Percentiles rank a stretch among this genome's conserved stretches.
Conservation (phyloP, 2,113 vertebrate species). For the Pituophis catenifer region DNA sequence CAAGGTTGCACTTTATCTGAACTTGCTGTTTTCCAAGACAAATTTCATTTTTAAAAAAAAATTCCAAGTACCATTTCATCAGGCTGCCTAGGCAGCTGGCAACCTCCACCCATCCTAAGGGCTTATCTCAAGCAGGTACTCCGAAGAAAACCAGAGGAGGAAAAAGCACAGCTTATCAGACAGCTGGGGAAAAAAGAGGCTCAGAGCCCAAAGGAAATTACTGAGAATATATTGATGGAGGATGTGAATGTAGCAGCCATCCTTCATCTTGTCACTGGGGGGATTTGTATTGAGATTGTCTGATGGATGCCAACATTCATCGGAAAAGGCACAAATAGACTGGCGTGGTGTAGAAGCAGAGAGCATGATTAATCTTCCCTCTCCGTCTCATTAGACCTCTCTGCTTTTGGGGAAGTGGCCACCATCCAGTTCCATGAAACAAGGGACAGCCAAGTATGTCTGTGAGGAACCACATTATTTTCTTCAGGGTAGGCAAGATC, state of each 20-base stretch:
- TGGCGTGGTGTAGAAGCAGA: neutral
- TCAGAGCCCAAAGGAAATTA: neutral
- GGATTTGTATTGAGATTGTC: neutral
- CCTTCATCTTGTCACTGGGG: neutral
- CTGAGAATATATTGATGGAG: neutral
- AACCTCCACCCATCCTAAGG: neutral
- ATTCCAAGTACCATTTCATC: neutral
- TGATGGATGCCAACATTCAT: neutral
- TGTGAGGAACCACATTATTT: neutral
- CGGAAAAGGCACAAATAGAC: neutral
- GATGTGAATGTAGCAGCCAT: neutral
- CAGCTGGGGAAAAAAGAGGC: neutral
- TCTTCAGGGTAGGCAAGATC: neutral
- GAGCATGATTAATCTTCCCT: neutral
- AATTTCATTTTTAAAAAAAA: neutral
- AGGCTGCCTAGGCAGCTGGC: neutral
- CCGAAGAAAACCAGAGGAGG: neutral
- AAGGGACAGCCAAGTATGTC: neutral
- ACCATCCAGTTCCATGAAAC: neutral
- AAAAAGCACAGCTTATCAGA: neutral
- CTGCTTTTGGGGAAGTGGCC: neutral
- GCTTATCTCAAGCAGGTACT: neutral
- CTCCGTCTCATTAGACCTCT: neutral
- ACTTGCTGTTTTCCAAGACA: neutral
- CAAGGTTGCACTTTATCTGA: neutral